Evolutionary conservation across 2,797 vertebrate species (phyloP), one percentile per base, ranked within the genome.

Genomic region (Heterohyrax brucei): DNA sequence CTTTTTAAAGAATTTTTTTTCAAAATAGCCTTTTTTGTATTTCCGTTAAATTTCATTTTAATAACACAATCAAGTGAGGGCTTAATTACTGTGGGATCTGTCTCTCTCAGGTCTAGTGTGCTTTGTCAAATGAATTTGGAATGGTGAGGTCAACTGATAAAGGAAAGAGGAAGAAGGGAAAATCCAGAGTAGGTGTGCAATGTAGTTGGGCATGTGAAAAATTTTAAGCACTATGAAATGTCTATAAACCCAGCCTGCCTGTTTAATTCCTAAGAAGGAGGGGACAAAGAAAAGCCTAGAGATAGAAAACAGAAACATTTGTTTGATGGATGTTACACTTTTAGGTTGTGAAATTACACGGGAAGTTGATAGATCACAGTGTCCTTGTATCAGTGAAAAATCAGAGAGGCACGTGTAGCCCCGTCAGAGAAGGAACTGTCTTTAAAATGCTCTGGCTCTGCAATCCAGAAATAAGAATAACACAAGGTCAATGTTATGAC

Each of bases 351-450:
- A 97, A 98, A 97, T 97, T 97, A 97, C 87, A 96, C 7, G 30
- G 61, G 68, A 97, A 96, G 76, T 85, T 98, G 93, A 96, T 98
- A 98, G 98, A 95, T 98, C 93, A 81, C 91, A 92, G 62, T 91
- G 84, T 96, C 76, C 95, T 96, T 98, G 79, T 66, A 95, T 97
- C 97, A 92, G 59, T 91, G 91, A 97, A 48, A 80, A n/a, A 16
- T 95, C 78, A 95, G 33, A 79, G 10, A 96, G n/a, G 91, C 75
- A 70, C 22, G 70, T 94, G 73, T 95, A 88, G 81, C 97, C 86
- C 87, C 92, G 87, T 95, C 96, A 97, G 84, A 95, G 66, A 70
- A 96, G 91, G 81, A 95, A 97, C 97, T 96, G 7, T 79, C 94
- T 81, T 94, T 97, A 73, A 62, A 78, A 59, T 95, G 53, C 53